Evolutionary conservation across 2,113 vertebrate genomes (phyloP), one percentile per base, ranked within the genome.

Genomic region (Nyctibius bracteatus): DNA sequence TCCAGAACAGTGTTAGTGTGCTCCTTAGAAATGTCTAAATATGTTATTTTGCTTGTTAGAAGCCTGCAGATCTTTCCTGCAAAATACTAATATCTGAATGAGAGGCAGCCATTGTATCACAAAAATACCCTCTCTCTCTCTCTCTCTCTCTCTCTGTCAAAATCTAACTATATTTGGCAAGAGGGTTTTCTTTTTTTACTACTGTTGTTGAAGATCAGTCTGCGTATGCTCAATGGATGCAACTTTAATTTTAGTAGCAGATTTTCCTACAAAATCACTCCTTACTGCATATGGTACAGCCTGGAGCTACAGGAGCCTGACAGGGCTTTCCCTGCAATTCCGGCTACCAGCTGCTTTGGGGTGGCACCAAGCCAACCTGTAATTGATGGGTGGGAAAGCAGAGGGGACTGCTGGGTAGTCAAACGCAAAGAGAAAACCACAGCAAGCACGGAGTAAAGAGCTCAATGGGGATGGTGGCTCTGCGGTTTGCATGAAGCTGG

Each of bases 401-500:
- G 61, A 79, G 33, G 18, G 35, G 24, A 75, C 37, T 2, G 4
- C 19, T 1, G 2, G 22, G 47, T 22, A 46, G 35, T 21, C 63
- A 44, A 71, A 67, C 0, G 11, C 68, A 51, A 61, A 80, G 61
- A 80, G 68, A 81, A 88, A 95, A 66, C 10, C 52, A 46, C 51
- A 87, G 58, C 13, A 33, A 79, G 35, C 4, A 31, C 0, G 1
- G 23, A 49, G 12, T 43, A 67, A 55, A 81, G 43, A 87, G 47
- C 43, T 33, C 0, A 0, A 28, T 5, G 52, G 24, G 8, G 13
- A 59, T 23, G 27, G 65, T 3, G 10, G 58, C 58, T 81, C 75
- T 47, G 5, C 0, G 0, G 12, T 28, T 44, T 52, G 43, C 5
- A 8, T 35, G 33, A 44, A 74, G 52, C 27, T 23, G 17, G 12